Evolutionary conservation across 92 coral and sea anemone species (phyloP).

Genomic region (Porites lobata): DNA sequence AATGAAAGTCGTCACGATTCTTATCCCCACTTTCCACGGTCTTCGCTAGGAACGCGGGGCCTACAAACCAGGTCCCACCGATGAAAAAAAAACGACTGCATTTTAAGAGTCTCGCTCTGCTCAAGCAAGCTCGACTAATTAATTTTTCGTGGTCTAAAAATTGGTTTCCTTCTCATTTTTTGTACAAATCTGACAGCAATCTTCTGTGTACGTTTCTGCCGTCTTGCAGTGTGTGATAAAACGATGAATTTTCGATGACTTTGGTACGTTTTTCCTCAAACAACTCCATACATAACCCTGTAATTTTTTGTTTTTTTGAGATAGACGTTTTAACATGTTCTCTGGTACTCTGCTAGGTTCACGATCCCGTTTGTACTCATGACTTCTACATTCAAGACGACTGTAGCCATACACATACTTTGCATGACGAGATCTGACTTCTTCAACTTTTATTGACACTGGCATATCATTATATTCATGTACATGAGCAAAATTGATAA

Average conservation of each 20-base stretch:
- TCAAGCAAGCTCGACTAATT: not conserved
- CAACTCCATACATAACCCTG: constrained; percentile 41
- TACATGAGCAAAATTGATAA: no score
- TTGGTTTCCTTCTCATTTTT: constrained; percentile 34
- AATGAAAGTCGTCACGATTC: no score
- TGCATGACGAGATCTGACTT: not conserved
- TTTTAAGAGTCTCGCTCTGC: no score
- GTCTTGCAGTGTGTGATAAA: constrained; percentile 22
- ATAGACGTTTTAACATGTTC: constrained; percentile 54
- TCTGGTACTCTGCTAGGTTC: constrained; percentile 54
- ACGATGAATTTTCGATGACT: constrained; percentile 17
- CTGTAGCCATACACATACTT: constrained; percentile 42
- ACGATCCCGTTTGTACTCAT: constrained; percentile 56
- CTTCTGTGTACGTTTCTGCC: constrained; percentile 32
- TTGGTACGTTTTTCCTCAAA: constrained; percentile 25
- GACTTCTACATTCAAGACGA: constrained; percentile 58
- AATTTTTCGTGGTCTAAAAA: constrained; percentile 16
- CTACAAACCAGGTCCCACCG: no score
- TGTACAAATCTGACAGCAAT: constrained; percentile 34
- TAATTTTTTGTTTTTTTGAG: constrained; percentile 46
- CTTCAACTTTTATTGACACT: not conserved
- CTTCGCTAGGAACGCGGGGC: no score
- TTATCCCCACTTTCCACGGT: no score
- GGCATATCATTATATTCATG: no score
- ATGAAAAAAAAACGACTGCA: no score